Conservation (phyloP, 2,113 vertebrate species). For the Phylloscopus trochilus region DNA sequence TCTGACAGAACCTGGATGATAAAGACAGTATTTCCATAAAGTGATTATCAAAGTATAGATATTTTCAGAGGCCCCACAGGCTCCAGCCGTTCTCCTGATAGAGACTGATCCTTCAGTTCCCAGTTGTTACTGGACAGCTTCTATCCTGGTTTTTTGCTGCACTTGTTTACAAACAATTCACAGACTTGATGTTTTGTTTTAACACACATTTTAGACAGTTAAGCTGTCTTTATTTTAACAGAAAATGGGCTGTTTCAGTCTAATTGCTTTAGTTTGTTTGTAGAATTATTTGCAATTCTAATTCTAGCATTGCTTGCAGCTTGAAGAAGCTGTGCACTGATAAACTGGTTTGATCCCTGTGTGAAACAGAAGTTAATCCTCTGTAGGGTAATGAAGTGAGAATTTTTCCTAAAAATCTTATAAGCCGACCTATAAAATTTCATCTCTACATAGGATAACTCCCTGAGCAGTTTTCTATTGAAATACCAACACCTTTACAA, state of each 20-base stretch:
- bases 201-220: not conserved
- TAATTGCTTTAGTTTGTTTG: not conserved
- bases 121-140: not conserved
- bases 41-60: not conserved
- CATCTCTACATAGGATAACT: not conserved
- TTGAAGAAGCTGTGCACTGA: not conserved
- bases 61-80: not conserved
- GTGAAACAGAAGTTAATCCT: not conserved
- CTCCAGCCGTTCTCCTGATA: not conserved
- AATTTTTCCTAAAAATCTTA: not conserved
- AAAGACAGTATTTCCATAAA: not conserved
- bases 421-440: not conserved
- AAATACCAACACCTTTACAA: not conserved
- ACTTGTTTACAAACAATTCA: not conserved
- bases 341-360: not conserved
- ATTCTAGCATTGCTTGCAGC: not conserved
- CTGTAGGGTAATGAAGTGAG: not conserved
- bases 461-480: not conserved
- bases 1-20: not conserved
- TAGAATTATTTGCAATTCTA: not conserved
- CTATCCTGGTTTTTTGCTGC: not conserved
- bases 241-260: not conserved
- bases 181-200: not conserved
- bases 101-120: not conserved
- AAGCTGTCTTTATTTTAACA: not conserved